Evolutionary conservation across 92 coral and sea anemone species (phyloP).

Genomic region (Virgularia gustaviana): DNA sequence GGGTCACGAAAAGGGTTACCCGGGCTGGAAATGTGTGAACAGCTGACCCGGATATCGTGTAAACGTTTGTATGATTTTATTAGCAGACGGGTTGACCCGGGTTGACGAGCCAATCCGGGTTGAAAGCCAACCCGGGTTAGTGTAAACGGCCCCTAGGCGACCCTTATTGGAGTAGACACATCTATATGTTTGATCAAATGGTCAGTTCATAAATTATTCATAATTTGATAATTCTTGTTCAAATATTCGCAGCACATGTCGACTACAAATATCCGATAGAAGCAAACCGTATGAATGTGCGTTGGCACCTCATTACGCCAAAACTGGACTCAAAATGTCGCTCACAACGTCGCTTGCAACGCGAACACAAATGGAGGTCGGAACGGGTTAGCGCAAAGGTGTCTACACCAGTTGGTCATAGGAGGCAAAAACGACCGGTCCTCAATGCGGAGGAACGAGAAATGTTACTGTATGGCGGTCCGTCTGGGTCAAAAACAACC

Average conservation of each 20-base stretch:
- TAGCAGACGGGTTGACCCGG: too few relatives aligned
- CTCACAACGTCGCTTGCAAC: slow-evolving; percentile 85
- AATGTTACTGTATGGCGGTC: slow-evolving; percentile 23
- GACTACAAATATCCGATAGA: slow-evolving; percentile 87
- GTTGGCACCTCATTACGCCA: slow-evolving; percentile 93
- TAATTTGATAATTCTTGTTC: neutral
- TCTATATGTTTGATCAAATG: neutral
- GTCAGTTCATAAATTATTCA: neutral
- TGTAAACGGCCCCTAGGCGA: too few relatives aligned
- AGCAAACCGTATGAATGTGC: slow-evolving; percentile 78
- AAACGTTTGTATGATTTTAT: too few relatives aligned
- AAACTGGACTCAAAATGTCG: slow-evolving; percentile 94
- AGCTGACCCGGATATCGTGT: too few relatives aligned
- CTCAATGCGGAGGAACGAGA: slow-evolving; percentile 28
- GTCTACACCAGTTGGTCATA: neutral
- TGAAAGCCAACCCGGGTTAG: too few relatives aligned
- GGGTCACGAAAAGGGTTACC: too few relatives aligned
- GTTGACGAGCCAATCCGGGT: too few relatives aligned
- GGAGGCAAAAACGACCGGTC: slow-evolving; percentile 34
- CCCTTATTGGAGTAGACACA: too few relatives aligned
- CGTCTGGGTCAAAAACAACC: too few relatives aligned
- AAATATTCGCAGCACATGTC: slow-evolving; percentile 59
- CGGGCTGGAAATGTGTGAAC: too few relatives aligned
- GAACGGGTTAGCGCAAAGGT: slow-evolving; percentile 22
- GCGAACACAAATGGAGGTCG: slow-evolving; percentile 66